Evolutionary conservation across 2,888 invertebrate species (phyloP), one percentile per base, ranked within the genome.

Genomic region (Diloba caeruleocephala): DNA sequence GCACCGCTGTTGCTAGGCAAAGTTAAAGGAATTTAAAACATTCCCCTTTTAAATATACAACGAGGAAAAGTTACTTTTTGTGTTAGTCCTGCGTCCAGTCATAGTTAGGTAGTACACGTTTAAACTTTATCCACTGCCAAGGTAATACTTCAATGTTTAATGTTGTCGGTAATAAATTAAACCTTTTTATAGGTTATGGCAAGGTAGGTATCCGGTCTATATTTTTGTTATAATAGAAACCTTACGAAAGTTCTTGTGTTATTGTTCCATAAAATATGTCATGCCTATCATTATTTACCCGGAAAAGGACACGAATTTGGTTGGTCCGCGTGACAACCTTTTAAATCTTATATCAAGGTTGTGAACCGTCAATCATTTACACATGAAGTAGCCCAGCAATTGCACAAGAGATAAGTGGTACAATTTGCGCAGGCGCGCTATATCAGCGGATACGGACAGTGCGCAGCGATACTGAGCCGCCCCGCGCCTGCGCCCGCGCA

Each of bases 401-500:
- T 58, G 62, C 53, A 58, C 60, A 68, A 70, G 33, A 69, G 64
- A 66, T 64, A 65, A 63, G 53, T 60, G 66, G 60, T 43, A 49
- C 64, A 66, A 71, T 64, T 61, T 57, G 50, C 60, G 44, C 51
- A 48, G 48, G 43, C 23, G 45, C 61, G 6, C 12, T 21, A 51
- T 74, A 78, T 75, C 74, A 71, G 65, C 74, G 75, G 78, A 78
- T 69, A 62, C 50, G 39, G 42, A 23, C 58, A 50, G 57, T 15
- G 38, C 28, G 38, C 46, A 56, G 41, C 44, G 70, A 60, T 65
- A 73, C 21, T 14, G 33, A 21, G 14, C 21, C 33, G 12, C 37
- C 21, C 21, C n/a, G 13, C n/a, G n/a, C 19, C 37, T 4, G 31
- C 31, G 25, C 42, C 9, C 17, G 39, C 41, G 14, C 29, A 9